phyloP scores from a whole-genome alignment of 30 jellyfish, hydroid and myxozoan genomes.

The Catostylus mosaicus region DNA sequence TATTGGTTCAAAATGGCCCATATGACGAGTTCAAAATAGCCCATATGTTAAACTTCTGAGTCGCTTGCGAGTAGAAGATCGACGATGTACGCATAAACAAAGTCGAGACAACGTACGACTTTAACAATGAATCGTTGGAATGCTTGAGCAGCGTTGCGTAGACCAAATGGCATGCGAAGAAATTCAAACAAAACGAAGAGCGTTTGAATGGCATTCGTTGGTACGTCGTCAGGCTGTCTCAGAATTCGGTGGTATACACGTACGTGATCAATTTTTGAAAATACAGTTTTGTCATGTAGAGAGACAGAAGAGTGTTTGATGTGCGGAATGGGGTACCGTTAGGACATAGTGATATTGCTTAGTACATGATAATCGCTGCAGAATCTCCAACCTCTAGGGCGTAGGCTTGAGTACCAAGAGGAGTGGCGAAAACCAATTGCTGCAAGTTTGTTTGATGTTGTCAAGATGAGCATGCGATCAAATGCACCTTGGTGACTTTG shows the following conservation, averaged over 20 bases:
- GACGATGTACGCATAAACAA: constrained; percentile 31
- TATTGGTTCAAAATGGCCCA: background rate
- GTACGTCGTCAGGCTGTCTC: constrained; percentile 4
- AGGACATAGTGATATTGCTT: background rate
- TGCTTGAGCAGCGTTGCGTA: constrained; percentile 28
- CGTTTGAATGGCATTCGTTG: constrained; percentile 40
- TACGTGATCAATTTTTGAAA: constrained; percentile 49
- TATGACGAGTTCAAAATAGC: background rate
- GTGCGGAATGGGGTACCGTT: constrained; percentile 46
- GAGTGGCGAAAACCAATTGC: no score
- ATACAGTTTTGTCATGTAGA: background rate
- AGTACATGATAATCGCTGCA: constrained; percentile 53
- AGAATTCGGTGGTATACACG: constrained; percentile 68
- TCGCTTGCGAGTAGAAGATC: constrained; percentile 23
- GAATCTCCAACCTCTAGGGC: constrained; percentile 51
- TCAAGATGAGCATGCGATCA: no score
- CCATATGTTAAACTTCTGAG: constrained; percentile 7
- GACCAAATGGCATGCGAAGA: constrained; percentile 17
- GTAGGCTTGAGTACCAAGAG: no score
- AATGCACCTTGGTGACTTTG: background rate
- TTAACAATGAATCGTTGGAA: constrained; percentile 25
- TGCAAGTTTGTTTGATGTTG: no score
- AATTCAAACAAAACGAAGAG: constrained; percentile 19
- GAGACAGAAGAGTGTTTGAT: constrained; percentile 19
- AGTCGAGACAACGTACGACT: constrained; percentile 3